Percentiles rank a stretch among this genome's conserved stretches.
phyloP scores from a whole-genome alignment of 2,888 invertebrate genomes.

The Hololepta plana region DNA sequence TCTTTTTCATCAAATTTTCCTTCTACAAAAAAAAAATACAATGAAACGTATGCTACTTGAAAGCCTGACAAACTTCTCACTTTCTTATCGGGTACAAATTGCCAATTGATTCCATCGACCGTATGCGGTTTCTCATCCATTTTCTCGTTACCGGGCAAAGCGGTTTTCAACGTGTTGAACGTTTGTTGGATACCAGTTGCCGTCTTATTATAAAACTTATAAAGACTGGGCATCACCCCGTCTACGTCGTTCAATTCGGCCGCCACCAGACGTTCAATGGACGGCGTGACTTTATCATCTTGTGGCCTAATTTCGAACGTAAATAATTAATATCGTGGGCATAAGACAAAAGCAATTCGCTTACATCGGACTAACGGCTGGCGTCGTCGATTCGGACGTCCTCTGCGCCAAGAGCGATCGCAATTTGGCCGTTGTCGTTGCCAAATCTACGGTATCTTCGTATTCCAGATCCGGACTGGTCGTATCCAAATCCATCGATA shows the following conservation, averaged over 20 bases:
- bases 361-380: conserved; percentile 26
- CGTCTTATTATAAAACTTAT: conserved; percentile 53
- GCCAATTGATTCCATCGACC: conserved; percentile 4
- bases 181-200: conserved; percentile 53
- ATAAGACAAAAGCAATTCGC: conserved; percentile 5
- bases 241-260: conserved; percentile 20
- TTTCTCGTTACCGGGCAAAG: conserved; percentile 32
- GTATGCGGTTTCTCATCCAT: neutral
- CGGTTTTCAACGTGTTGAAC: conserved; percentile 56
- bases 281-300: conserved; percentile 11
- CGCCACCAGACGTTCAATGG: conserved; percentile 9
- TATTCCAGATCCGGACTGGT: conserved; percentile 41
- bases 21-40: conserved; percentile 20
- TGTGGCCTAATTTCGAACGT: conserved; percentile 10
- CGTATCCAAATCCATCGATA: conserved; percentile 10
- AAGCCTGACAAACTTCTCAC: neutral
- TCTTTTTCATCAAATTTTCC: conserved; percentile 25
- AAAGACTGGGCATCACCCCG: conserved; percentile 26
- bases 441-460: conserved; percentile 54
- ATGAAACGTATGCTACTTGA: conserved; percentile 2
- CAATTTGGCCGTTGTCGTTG: conserved; percentile 51
- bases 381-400: conserved; percentile 17
- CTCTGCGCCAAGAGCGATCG: conserved; percentile 44
- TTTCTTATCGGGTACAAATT: conserved; percentile 4
- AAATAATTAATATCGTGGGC: no score